Percentiles rank a stretch among this genome's conserved stretches.
phyloP scores from a whole-genome alignment of 2,888 invertebrate genomes.

The Lasioglossum vierecki region DNA sequence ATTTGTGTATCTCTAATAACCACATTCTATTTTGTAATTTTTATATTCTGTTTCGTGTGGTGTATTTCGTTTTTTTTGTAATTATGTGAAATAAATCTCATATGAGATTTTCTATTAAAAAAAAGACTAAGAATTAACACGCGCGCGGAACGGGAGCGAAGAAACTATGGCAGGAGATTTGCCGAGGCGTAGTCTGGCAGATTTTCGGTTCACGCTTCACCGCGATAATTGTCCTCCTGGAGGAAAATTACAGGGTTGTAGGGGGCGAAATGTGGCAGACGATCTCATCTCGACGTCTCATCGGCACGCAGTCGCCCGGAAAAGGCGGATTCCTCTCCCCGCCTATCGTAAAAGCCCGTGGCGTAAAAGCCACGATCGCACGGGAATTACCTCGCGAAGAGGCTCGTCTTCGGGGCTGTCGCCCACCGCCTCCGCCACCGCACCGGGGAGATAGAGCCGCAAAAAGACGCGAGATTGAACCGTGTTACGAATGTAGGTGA shows the following conservation, averaged over 20 bases:
- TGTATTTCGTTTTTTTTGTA: no score
- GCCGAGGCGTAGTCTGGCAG: not conserved
- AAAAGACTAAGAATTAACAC: no score
- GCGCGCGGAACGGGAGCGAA: no score
- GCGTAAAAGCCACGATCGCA: slow-evolving; percentile 53
- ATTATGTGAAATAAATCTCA: no score
- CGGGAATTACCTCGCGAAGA: slow-evolving; percentile 53
- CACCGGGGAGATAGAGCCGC: not conserved
- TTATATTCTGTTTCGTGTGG: no score
- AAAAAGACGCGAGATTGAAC: slow-evolving; percentile 8
- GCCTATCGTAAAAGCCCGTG: not conserved
- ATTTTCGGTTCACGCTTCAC: not conserved
- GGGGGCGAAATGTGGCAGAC: slow-evolving; percentile 23
- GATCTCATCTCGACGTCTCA: slow-evolving; percentile 62
- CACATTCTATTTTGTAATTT: no score
- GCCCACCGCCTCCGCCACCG: not conserved
- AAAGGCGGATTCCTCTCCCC: slow-evolving; percentile 52
- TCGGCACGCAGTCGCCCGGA: slow-evolving; percentile 57
- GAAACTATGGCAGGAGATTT: not conserved
- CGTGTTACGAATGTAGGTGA: not conserved
- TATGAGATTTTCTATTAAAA: no score
- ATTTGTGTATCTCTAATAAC: no score
- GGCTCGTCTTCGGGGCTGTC: not conserved
- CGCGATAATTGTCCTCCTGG: slow-evolving; percentile 37
- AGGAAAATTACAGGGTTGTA: slow-evolving; percentile 14